Evolutionary conservation across 2,888 invertebrate species (phyloP).

Genomic region (Stenodera caucasica): DNA sequence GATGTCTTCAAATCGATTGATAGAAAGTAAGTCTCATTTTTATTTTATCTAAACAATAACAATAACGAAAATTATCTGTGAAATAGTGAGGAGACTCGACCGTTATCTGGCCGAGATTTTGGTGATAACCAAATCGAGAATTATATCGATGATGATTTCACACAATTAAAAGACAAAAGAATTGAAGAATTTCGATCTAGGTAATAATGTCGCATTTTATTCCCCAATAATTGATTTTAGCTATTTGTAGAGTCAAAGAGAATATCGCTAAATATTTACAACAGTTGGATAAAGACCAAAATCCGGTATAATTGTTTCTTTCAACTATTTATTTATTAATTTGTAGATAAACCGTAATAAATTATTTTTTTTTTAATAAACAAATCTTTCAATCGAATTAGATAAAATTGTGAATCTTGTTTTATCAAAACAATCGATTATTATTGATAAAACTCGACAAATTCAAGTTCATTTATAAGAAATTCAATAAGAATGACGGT

Average conservation of each 20-base stretch:
- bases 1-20: conserved; percentile 62
- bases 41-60: neutral
- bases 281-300: neutral
- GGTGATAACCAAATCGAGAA: neutral
- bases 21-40: conserved; percentile 35
- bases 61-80: neutral
- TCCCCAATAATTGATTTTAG: neutral
- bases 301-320: neutral
- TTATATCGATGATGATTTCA: neutral
- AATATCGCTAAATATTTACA: neutral
- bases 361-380: neutral
- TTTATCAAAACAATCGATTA: neutral
- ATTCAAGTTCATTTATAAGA: neutral
- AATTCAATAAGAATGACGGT: conserved; percentile 42
- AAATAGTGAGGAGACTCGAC: neutral
- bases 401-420: too few relatives aligned
- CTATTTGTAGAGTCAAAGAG: neutral
- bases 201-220: neutral
- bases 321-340: neutral
- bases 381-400: too few relatives aligned
- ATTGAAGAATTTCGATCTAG: neutral
- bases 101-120: neutral
- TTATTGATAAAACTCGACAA: neutral
- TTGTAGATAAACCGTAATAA: neutral
- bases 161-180: neutral